Percentiles rank a stretch among this genome's conserved stretches.
Evolutionary conservation across 2,888 invertebrate genomes (phyloP).

Genomic region (Hyles lineata): DNA sequence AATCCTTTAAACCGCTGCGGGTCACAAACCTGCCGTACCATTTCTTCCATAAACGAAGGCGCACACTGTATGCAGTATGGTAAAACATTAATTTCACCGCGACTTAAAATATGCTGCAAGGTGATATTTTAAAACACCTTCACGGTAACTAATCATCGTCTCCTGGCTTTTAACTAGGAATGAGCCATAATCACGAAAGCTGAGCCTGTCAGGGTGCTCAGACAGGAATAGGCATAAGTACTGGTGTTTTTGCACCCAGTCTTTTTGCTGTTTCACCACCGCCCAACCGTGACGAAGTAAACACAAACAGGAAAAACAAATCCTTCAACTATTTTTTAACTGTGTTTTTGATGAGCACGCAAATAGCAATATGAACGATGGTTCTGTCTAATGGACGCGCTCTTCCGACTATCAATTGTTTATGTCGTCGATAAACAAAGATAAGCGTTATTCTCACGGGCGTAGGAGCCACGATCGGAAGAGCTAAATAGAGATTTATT

Average conservation of each 20-base stretch:
- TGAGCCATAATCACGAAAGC: background rate
- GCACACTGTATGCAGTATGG: background rate
- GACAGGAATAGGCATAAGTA: background rate
- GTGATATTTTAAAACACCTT: background rate
- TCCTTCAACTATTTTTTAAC: background rate
- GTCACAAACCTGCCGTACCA: no score
- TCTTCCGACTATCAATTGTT: background rate
- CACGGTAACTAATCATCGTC: background rate
- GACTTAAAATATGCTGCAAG: background rate
- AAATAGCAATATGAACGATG: constrained; percentile 1
- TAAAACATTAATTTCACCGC: background rate
- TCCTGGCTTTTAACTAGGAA: background rate
- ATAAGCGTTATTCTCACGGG: background rate
- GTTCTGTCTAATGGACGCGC: background rate
- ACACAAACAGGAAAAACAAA: constrained; percentile 21
- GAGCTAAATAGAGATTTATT: constrained; percentile 1
- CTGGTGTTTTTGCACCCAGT: constrained; percentile 4
- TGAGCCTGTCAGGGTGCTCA: background rate
- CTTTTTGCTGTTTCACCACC: constrained; percentile 8
- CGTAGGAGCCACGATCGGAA: background rate
- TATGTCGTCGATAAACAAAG: background rate
- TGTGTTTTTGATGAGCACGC: background rate
- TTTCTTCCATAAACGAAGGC: no score
- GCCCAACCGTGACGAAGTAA: constrained; percentile 14
- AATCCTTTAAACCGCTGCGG: background rate